phyloP scores from a whole-genome alignment of 2,113 vertebrate species.

The Papio anubis region DNA sequence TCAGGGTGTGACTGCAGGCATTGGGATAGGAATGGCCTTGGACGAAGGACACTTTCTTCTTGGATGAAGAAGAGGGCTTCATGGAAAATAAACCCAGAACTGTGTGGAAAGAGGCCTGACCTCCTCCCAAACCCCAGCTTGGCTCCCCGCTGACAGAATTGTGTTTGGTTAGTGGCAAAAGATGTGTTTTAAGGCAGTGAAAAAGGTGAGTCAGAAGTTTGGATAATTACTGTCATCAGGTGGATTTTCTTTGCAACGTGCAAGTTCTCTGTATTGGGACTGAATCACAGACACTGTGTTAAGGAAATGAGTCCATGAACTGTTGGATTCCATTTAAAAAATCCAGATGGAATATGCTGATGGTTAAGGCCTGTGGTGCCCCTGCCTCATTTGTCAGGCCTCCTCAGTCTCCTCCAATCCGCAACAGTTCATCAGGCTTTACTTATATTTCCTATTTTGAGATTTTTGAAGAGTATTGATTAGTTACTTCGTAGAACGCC shows the following conservation, averaged over 20 bases:
- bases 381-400: not conserved
- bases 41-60: no score
- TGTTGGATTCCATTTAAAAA: not conserved
- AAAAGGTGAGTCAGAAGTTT: not conserved
- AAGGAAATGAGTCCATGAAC: not conserved
- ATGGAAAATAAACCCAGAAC: not conserved
- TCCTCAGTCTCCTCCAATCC: no score
- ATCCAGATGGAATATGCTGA: not conserved
- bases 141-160: not conserved
- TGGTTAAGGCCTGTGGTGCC: not conserved
- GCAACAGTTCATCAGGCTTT: rapidly evolving
- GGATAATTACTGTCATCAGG: not conserved
- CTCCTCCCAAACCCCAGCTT: not conserved
- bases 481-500: not conserved
- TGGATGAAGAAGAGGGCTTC: not conserved
- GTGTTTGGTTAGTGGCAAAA: not conserved
- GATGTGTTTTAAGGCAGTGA: not conserved
- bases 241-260: not conserved
- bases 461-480: not conserved
- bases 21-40: not conserved
- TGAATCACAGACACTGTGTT: not conserved
- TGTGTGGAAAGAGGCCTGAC: not conserved
- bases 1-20: no score
- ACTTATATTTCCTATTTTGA: not conserved
- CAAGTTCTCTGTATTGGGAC: not conserved